These are phyloP conservation scores for Agrotis clavis DNA, from an alignment of 2,888 invertebrate genomes.

Conservation along the genomic window DNA sequence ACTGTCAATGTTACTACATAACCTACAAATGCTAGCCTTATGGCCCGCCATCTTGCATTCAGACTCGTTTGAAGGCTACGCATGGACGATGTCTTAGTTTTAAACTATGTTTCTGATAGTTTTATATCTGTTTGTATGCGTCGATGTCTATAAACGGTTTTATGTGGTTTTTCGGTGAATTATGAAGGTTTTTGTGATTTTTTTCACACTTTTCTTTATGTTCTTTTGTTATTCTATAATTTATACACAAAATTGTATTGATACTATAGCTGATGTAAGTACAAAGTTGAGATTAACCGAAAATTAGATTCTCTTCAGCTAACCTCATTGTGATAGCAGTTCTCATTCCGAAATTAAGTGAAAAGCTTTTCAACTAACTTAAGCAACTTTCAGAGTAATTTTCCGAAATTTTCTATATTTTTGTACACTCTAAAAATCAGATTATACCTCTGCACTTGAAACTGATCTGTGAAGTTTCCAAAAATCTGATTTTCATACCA, in stretches of 20 bases:
- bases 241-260: no score
- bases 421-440: background rate
- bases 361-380: background rate
- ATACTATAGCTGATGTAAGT: no score
- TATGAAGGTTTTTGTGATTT: background rate
- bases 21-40: constrained; percentile 76
- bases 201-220: background rate
- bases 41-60: constrained; percentile 79
- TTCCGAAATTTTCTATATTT: background rate
- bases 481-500: background rate
- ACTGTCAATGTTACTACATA: constrained; percentile 89
- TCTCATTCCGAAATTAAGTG: background rate
- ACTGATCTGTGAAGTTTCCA: no score
- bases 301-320: no score
- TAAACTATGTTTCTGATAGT: constrained; percentile 48
- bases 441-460: background rate
- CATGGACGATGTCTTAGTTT: constrained; percentile 68
- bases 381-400: background rate
- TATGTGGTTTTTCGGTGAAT: constrained; percentile 1
- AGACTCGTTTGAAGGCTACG: constrained; percentile 75
- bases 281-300: no score
- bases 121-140: constrained; percentile 38
- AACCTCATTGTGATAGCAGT: no score
- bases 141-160: constrained; percentile 29
- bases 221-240: no score